phyloP scores from a whole-genome alignment of 2,797 vertebrate genomes.

The Phataginus tetradactyla region DNA sequence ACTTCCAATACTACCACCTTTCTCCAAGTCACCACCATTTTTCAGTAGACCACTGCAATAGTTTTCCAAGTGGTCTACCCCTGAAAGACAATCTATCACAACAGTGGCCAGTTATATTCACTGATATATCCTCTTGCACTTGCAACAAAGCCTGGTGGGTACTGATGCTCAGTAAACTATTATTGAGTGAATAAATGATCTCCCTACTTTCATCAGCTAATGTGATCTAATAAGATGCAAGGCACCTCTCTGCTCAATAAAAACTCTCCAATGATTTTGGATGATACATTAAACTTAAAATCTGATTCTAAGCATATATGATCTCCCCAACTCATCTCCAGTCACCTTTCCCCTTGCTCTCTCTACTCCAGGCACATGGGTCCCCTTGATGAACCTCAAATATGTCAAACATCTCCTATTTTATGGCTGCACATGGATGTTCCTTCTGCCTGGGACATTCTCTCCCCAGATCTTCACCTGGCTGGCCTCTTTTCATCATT shows the following conservation, averaged over 20 bases:
- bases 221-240: not conserved
- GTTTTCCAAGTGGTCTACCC: not conserved
- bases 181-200: not conserved
- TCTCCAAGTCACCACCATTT: not conserved
- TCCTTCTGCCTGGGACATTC: not conserved
- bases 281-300: constrained; percentile 30
- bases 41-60: not conserved
- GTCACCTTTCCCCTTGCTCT: not conserved
- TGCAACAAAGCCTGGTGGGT: not conserved
- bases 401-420: not conserved
- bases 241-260: not conserved
- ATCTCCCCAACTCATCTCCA: not conserved
- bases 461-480: not conserved
- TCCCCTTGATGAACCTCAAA: not conserved
- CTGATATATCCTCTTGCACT: not conserved
- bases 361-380: not conserved
- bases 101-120: not conserved
- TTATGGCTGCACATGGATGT: not conserved
- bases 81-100: not conserved
- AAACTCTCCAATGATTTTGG: not conserved
- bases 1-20: not conserved
- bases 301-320: not conserved
- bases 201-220: not conserved
- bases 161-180: not conserved
- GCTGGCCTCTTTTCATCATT: not conserved